Evolutionary conservation across 2,888 invertebrate genomes (phyloP), one percentile per base, ranked within the genome.

Genomic region (Xestoiulus laeticollis): DNA sequence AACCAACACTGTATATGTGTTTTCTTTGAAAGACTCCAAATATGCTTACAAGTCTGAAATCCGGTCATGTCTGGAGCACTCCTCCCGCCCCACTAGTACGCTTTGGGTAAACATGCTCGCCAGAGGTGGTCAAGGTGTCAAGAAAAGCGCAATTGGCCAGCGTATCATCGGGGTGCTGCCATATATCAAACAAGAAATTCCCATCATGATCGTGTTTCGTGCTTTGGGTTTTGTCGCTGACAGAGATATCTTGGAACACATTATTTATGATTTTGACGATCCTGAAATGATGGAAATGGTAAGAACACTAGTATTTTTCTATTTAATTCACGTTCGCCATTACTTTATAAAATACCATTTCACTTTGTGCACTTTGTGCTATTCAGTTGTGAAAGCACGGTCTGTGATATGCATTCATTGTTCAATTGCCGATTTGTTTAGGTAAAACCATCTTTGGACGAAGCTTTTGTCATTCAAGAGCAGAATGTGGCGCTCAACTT

Each of bases 241-340:
- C 93, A 94, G 99, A 91, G 99, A 99, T 93, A 99, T 99, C 91
- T 93, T 99, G 32, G 99, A 99, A 92, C 99, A 99, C 91, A 99
- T 99, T 89, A 99, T 99, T 91, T 99, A 99, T 92, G 99, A 99
- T 92, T 99, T 99, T 93, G 99, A 99, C 92, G 99, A 99, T 93
- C 99, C 98, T 10, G 99, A 99, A 94, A 99, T 99, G 99, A 99
- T 99, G 99, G 99, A 99, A 94, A 99, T 99, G 99, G 99, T 93
- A 90, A 89, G 91, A 88, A 16, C 85, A 26, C 32, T 85, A n/a
- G n/a, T 87, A 4, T 85, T 6, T 38, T 85, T 85, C 6, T n/a
- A 85, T 22, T 26, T 43, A n/a, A n/a, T n/a, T n/a, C n/a, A n/a
- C n/a, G n/a, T n/a, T n/a, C n/a, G n/a, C n/a, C n/a, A n/a, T n/a